Base-by-base conservation (phyloP, 2,888 invertebrate species). In the Drosophila ezoana region DNA sequence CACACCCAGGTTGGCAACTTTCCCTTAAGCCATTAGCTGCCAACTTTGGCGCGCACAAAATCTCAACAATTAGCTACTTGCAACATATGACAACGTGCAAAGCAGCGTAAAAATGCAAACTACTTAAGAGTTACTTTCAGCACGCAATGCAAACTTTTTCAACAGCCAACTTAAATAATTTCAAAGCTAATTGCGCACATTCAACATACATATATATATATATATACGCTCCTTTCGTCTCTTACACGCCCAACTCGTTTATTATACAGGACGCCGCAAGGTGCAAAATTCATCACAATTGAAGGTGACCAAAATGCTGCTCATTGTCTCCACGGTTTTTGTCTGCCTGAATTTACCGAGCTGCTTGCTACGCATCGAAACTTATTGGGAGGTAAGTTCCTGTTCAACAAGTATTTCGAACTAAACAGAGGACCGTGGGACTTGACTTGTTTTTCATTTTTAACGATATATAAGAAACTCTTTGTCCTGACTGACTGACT, bases 261-360 rank as follows among this genome's bases (percentile, higher is more conserved):
- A 28, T 13, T 41, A 68, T 60, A 14, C 80, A 92, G 92, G 87
- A 71, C 90, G 90, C 64, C 90, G 91, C 64, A 89, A 91, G 64
- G 90, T 90, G 28, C 91, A 92, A 16, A 93, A 92, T 56, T 93
- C 93, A 49, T 93, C 95, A 0, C 95, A 96, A 89, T 93, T 94
- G 20, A 95, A 95, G 87, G 94, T 97, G 70, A 97, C 97, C 38
- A 95, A 96, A 89, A 97, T 97, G 96, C 93, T 97, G 61, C 94
- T 97, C 28, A 93, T 96, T 56, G 96, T 97, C 0, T 97, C 97
- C 2, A 94, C 95, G 0, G 95, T 96, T 0, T 97, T 96, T 91
- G 94, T 97, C 10, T 93, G 95, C 45, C 93, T 97, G 54, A 97
- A 97, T 92, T 90, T 96, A 62, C 97, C 97, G 0, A 95, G 95